These are phyloP conservation scores for Pantala flavescens DNA, from an alignment of 1,140 invertebrate species.

Conservation along the genomic window DNA sequence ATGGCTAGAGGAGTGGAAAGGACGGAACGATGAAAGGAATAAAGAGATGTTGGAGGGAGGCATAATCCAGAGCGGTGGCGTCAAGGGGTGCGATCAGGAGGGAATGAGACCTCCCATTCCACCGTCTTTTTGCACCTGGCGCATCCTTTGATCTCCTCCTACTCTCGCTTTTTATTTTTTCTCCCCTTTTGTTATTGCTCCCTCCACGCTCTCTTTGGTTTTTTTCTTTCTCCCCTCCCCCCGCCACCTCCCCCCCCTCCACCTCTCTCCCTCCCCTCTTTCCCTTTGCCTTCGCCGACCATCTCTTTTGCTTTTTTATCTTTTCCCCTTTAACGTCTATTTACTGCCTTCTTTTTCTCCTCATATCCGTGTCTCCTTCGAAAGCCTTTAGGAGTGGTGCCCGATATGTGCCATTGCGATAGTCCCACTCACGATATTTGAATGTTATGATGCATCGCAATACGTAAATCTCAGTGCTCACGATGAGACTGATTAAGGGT, in stretches of 20 bases:
- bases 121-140: not conserved
- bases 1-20: too few species aligned
- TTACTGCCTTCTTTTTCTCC: not conserved
- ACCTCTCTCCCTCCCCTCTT: not conserved
- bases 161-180: not conserved
- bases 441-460: too few species aligned
- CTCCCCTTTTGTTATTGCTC: not conserved
- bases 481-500: too few species aligned
- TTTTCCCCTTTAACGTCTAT: not conserved
- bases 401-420: too few species aligned
- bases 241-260: not conserved
- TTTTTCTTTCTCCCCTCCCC: not conserved
- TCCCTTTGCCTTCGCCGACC: not conserved
- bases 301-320: not conserved
- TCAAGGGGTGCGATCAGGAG: not conserved
- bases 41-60: not conserved
- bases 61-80: not conserved
- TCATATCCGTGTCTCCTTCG: not conserved
- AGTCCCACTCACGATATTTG: too few species aligned
- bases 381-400: too few species aligned
- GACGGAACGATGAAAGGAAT: too few species aligned
- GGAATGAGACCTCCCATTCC: not conserved
- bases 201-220: not conserved
- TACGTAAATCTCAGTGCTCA: too few species aligned
- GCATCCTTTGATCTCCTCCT: not conserved